These are phyloP conservation scores for Aelia acuminata DNA, from an alignment of 2,888 invertebrate genomes.

Conservation along the genomic window DNA sequence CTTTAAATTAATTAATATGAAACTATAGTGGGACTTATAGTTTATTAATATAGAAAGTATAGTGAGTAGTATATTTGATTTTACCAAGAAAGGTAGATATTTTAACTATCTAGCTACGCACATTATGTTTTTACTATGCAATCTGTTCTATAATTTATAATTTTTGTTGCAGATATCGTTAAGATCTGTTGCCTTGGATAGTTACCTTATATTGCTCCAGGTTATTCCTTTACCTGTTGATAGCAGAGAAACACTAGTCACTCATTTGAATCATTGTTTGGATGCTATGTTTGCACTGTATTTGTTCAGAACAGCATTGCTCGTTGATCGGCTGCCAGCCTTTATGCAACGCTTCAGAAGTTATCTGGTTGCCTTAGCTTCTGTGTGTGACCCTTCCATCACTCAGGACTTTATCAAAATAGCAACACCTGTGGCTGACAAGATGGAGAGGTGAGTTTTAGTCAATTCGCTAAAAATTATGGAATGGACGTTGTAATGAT, in stretches of 20 bases:
- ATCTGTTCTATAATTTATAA: neutral
- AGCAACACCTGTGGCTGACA: conserved; percentile 69
- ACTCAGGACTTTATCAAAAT: conserved; percentile 61
- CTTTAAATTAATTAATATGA: too few species aligned
- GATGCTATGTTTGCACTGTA: conserved; percentile 63
- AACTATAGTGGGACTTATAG: too few species aligned
- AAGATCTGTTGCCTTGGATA: conserved; percentile 59
- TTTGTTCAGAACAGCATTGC: conserved; percentile 60
- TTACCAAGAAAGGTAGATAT: too few species aligned
- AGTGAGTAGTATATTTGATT: too few species aligned
- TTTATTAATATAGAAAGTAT: too few species aligned
- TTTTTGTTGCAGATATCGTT: conserved; percentile 19
- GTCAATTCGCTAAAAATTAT: conserved; percentile 5
- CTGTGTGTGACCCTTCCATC: conserved; percentile 11
- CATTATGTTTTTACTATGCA: too few species aligned
- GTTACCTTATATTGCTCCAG: conserved; percentile 60
- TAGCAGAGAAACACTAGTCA: neutral
- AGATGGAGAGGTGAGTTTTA: conserved; percentile 68
- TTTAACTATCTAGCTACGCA: too few species aligned
- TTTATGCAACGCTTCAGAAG: conserved; percentile 62
- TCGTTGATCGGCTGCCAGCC: conserved; percentile 63
- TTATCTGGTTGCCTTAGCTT: conserved; percentile 58
- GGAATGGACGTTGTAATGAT: too few species aligned
- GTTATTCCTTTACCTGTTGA: conserved; percentile 59
- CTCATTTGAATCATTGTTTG: conserved; percentile 37